phyloP scores from a whole-genome alignment of 2,888 invertebrate species.

The Euplagia quadripunctaria region DNA sequence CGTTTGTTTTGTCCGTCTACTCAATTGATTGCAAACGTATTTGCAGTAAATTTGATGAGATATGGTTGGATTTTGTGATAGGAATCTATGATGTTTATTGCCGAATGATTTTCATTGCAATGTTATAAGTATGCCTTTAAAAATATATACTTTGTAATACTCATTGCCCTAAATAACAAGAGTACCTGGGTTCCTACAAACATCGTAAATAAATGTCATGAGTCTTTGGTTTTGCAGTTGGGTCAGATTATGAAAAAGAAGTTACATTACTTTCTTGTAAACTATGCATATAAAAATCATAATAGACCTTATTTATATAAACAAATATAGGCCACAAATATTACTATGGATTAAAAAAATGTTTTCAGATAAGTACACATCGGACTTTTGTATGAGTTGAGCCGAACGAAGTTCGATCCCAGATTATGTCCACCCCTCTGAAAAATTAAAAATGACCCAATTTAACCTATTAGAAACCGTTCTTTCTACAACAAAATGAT shows the following conservation, averaged over 20 bases:
- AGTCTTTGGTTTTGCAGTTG: neutral
- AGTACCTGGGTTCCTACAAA: neutral
- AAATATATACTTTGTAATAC: neutral
- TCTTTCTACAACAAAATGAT: neutral
- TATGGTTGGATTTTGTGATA: neutral
- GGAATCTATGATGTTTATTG: neutral
- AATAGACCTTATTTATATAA: too few relatives aligned
- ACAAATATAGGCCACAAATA: too few relatives aligned
- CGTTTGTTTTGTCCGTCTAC: slow-evolving; percentile 52
- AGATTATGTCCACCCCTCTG: neutral
- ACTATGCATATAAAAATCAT: too few relatives aligned
- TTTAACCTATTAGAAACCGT: too few relatives aligned
- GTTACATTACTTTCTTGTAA: neutral
- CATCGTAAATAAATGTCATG: neutral
- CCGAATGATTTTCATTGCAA: neutral
- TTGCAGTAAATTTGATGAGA: slow-evolving; percentile 46
- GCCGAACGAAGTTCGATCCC: too few relatives aligned
- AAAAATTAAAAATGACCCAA: neutral
- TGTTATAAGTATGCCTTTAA: neutral
- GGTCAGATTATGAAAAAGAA: neutral
- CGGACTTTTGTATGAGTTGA: too few relatives aligned
- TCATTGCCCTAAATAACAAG: neutral
- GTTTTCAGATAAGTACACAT: too few relatives aligned
- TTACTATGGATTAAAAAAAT: too few relatives aligned
- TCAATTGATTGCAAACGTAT: slow-evolving; percentile 54